Conservation (phyloP, 2,888 invertebrate species). For the Sinotaia quadrata region DNA sequence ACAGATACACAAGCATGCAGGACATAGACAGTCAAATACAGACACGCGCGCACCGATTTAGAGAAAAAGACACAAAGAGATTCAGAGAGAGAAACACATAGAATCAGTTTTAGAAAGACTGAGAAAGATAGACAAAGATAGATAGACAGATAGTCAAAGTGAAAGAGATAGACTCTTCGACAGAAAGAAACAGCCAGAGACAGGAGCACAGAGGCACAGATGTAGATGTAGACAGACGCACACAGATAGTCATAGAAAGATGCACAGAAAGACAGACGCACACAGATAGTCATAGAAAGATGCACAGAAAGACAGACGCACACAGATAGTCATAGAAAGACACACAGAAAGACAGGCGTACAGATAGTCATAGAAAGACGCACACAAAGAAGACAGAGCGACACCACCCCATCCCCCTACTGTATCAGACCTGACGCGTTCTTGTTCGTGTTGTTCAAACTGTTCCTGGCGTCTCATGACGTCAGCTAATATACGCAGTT, state of each 20-base stretch:
- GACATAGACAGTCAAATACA: too few species aligned
- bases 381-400: not conserved
- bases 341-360: not conserved
- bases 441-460: conserved; percentile 49
- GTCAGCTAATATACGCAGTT: conserved; percentile 59
- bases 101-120: too few species aligned
- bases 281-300: not conserved
- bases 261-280: not conserved
- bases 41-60: too few species aligned
- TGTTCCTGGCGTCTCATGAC: conserved; percentile 59
- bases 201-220: not conserved
- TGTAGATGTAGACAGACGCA: not conserved
- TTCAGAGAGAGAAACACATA: too few species aligned
- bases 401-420: not conserved
- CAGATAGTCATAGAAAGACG: not conserved
- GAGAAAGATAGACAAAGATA: too few species aligned
- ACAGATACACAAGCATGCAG: too few species aligned
- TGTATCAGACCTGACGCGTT: conserved; percentile 40
- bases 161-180: too few species aligned
- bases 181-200: too few species aligned
- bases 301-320: not conserved
- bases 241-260: not conserved
- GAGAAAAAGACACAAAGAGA: too few species aligned
- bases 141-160: too few species aligned
- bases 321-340: not conserved